Conservation (phyloP, 2,113 vertebrate species). For the Oreochromis aureus region DNA sequence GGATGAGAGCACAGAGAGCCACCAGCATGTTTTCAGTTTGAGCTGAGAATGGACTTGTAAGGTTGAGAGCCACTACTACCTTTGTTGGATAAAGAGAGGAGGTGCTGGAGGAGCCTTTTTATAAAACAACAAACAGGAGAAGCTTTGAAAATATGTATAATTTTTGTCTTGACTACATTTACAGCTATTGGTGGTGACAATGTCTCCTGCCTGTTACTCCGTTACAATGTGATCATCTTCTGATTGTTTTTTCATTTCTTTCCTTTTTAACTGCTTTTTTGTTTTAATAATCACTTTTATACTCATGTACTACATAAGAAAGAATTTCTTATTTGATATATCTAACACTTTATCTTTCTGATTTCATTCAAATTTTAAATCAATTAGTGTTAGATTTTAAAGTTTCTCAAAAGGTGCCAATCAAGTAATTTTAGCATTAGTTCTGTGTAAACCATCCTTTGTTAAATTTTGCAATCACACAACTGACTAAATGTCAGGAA, state of each 20-base stretch:
- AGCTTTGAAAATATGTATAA: neutral
- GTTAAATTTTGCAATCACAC: neutral
- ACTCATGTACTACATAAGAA: neutral
- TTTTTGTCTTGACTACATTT: neutral
- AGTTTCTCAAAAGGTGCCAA: fast-evolving
- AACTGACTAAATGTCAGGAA: neutral
- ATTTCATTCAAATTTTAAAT: neutral
- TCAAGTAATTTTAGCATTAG: neutral
- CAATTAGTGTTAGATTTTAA: neutral
- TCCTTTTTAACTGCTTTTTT: neutral
- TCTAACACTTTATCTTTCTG: neutral
- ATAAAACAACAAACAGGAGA: neutral
- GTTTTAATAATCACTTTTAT: neutral
- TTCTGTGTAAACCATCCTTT: neutral
- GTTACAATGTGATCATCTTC: neutral
- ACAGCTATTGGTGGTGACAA: neutral
- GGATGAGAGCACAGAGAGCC: too few relatives aligned
- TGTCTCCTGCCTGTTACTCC: neutral
- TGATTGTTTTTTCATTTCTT: neutral
- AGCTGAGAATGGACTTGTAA: neutral
- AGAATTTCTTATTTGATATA: neutral
- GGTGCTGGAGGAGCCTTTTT: neutral
- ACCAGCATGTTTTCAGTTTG: neutral
- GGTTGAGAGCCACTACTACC: fast-evolving
- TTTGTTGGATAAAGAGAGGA: fast-evolving